Percentiles rank a stretch among this genome's conserved stretches.
Evolutionary conservation across 2,797 vertebrate species (phyloP).

Genomic region (Rhadinocentrus ornatus): DNA sequence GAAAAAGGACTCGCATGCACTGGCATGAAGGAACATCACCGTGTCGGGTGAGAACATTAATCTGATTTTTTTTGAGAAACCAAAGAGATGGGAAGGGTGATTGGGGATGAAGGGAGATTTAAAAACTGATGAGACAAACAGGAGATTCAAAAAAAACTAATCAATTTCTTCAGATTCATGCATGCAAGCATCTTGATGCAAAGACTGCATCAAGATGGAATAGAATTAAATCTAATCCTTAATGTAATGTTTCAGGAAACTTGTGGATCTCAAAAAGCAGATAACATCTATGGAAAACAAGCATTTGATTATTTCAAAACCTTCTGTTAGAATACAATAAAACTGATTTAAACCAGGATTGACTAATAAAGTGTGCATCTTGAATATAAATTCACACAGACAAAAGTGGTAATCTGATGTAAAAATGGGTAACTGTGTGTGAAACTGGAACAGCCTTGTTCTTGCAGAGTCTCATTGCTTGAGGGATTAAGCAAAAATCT

Average conservation of each 20-base stretch:
- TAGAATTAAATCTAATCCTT: conserved; percentile 74
- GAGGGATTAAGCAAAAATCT: conserved; percentile 55
- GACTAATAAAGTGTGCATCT: conserved; percentile 22
- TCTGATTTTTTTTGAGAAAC: conserved; percentile 46
- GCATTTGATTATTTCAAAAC: conserved; percentile 57
- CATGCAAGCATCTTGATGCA: conserved; percentile 62
- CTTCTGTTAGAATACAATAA: neutral
- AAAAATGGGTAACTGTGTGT: conserved; percentile 44
- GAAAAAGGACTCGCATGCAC: conserved; percentile 11
- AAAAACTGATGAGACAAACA: conserved; percentile 43
- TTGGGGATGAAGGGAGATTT: conserved; percentile 35
- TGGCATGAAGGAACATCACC: conserved; percentile 22
- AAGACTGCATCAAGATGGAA: conserved; percentile 47
- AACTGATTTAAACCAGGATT: conserved; percentile 40
- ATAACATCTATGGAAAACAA: conserved; percentile 12
- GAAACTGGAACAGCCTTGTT: conserved; percentile 40
- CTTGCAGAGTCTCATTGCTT: conserved; percentile 29
- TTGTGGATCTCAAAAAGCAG: conserved; percentile 32
- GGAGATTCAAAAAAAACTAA: conserved; percentile 53
- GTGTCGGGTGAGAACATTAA: conserved; percentile 36
- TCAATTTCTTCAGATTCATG: conserved; percentile 43
- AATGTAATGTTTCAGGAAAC: conserved; percentile 63
- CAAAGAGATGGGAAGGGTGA: conserved; percentile 34
- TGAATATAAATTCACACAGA: conserved; percentile 36
- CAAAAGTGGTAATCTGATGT: conserved; percentile 34